phyloP scores from a whole-genome alignment of 2,888 invertebrate genomes.

The Tetropium fuscum region DNA sequence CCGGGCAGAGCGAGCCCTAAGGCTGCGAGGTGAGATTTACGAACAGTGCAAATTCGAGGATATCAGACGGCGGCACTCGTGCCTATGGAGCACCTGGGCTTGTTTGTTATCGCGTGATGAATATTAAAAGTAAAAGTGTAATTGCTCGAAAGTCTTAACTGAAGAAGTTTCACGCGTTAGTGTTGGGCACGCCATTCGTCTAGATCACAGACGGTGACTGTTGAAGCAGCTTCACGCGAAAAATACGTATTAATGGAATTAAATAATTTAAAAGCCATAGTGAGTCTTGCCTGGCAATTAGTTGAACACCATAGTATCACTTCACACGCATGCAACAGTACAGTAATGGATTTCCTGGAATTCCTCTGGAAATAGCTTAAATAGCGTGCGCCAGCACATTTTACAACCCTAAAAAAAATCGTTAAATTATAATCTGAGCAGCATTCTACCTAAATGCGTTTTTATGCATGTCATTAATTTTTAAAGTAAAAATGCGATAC shows the following conservation, averaged over 20 bases:
- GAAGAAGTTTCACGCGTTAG: background rate
- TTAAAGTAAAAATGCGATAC: too few relatives aligned
- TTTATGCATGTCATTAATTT: too few relatives aligned
- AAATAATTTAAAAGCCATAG: conserved; percentile 9
- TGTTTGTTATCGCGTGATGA: conserved; percentile 1
- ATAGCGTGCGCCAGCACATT: conserved; percentile 18
- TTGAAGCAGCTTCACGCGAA: background rate
- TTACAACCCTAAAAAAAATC: conserved; percentile 10
- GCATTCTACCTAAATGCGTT: background rate
- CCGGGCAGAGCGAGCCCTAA: too few relatives aligned
- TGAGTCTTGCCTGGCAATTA: conserved; percentile 24
- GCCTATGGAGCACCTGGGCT: background rate
- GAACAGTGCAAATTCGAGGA: background rate
- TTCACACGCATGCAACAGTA: conserved; percentile 37
- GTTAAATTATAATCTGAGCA: conserved; percentile 1
- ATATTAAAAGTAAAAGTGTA: conserved; percentile 13
- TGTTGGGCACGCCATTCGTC: conserved; percentile 7
- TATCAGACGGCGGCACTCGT: background rate
- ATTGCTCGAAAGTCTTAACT: conserved; percentile 9
- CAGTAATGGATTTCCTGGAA: conserved; percentile 37
- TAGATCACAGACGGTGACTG: background rate
- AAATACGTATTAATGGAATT: conserved; percentile 7
- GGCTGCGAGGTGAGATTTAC: too few relatives aligned
- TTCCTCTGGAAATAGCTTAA: conserved; percentile 20
- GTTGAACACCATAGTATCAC: conserved; percentile 37